Evolutionary conservation across 2,113 vertebrate genomes (phyloP).

Genomic region (Porphyrio hochstetteri): DNA sequence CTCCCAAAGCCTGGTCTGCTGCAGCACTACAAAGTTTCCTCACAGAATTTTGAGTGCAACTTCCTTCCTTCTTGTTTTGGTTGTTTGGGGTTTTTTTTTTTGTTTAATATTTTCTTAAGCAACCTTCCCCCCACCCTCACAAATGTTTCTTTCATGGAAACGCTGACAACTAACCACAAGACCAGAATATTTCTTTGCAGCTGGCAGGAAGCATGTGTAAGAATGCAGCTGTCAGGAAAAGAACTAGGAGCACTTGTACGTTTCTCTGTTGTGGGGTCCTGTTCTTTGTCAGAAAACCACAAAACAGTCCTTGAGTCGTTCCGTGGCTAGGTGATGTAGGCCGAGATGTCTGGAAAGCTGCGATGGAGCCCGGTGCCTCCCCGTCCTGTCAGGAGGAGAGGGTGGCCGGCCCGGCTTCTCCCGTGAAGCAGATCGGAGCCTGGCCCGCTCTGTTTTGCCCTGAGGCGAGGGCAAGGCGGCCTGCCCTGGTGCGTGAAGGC

Average conservation of each 20-base stretch:
- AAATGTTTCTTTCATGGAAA: neutral
- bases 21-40: neutral
- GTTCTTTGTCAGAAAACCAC: neutral
- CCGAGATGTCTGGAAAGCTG: neutral
- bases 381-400: neutral
- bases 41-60: neutral
- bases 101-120: neutral
- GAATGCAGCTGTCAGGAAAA: neutral
- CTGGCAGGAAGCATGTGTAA: neutral
- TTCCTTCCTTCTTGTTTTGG: neutral
- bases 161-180: neutral
- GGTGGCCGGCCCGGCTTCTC: neutral
- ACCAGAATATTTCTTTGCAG: neutral
- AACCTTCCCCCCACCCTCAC: neutral
- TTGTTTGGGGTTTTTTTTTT: neutral
- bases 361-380: rapidly evolving
- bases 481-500: neutral
- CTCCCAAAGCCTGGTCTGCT: neutral
- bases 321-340: neutral
- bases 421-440: neutral
- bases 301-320: too few species aligned
- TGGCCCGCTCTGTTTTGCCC: neutral
- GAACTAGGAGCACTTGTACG: neutral
- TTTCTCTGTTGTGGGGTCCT: neutral
- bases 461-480: neutral